These are phyloP conservation scores for Crypturellus undulatus DNA, from an alignment of 2,113 vertebrate species.

Conservation along the genomic window DNA sequence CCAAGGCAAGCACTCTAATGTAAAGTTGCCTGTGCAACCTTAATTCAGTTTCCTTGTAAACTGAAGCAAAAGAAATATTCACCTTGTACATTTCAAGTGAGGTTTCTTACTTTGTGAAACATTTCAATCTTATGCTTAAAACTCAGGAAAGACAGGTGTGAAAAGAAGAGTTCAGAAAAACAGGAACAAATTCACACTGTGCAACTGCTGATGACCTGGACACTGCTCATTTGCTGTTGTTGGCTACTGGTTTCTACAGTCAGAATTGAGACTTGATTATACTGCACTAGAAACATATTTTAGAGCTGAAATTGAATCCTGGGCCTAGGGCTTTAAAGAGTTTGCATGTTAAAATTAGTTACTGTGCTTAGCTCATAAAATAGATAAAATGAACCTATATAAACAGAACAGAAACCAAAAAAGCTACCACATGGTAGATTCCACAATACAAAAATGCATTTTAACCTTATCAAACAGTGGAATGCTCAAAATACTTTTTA, in stretches of 20 bases:
- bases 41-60: background rate
- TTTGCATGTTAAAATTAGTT: background rate
- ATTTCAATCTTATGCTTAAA: background rate
- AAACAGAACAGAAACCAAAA: background rate
- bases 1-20: background rate
- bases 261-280: background rate
- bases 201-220: background rate
- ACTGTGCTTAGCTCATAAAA: background rate
- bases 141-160: background rate
- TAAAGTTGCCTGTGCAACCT: background rate
- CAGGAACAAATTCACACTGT: background rate
- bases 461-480: background rate
- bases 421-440: background rate
- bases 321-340: background rate
- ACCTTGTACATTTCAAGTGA: background rate
- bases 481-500: background rate
- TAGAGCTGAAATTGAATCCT: background rate
- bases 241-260: background rate
- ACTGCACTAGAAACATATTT: background rate
- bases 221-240: background rate
- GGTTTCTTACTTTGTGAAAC: background rate
- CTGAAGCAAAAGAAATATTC: background rate
- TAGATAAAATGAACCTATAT: background rate
- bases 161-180: background rate
- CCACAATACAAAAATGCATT: background rate